Evolutionary conservation across 2,113 vertebrate species (phyloP), one percentile per base, ranked within the genome.

Genomic region (Sardina pilchardus): DNA sequence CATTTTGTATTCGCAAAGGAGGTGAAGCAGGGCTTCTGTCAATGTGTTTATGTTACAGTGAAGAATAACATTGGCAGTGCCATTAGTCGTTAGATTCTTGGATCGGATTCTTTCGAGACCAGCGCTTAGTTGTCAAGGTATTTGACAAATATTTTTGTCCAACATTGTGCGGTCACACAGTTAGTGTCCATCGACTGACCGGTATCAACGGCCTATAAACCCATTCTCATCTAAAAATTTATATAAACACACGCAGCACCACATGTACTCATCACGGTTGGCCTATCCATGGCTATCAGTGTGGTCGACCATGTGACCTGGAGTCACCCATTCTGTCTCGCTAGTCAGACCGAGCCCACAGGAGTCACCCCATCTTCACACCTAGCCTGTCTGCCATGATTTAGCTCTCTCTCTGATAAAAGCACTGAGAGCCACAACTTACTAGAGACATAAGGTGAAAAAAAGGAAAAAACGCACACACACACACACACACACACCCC

Each of bases 1-100:
- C 53, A 59, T 59, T 59, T 59, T 24, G 53, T 59, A 59, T 59
- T 59, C 21, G 24, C 53, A 21, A 59, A 24, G 19, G 53, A 59
- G 53, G n/a, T 34, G 63, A 71, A 14, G 63, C 14, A 71, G 63
- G 10, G 30, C 63, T 71, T 71, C 63, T 71, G 63, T 71, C 63
- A 34, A 71, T 71, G 63, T 71, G n/a, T 71, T 71, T 71, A 34
- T 71, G 63, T 71, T 71, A 71, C n/a, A 14, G 63, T 34, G 63
- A 34, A 26, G 30, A 71, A 71, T 34, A 71, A 71, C n/a, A 34
- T 34, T 34, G 12, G 63, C 63, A 71, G n/a, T 71, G 63, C n/a
- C 63, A 71, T 71, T 71, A 16, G 63, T 71, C 26, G 30, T 71
- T 34, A 71, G 39, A 42, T 42, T 42, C 63, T 26, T 42, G 39